Evolutionary conservation across 2,888 invertebrate species (phyloP).

Genomic region (Volucella inflata): DNA sequence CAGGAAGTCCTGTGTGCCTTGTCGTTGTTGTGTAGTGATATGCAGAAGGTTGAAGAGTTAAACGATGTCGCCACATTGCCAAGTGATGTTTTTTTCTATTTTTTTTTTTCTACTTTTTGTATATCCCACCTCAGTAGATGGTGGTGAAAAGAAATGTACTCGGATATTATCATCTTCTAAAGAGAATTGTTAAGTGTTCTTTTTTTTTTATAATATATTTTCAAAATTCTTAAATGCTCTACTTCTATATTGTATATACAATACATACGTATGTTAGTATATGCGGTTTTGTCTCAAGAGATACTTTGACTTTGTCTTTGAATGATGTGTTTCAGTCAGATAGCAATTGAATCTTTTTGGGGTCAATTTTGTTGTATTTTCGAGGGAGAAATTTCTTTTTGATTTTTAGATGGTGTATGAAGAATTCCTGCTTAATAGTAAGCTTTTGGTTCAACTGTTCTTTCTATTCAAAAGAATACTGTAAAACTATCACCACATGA

Average conservation of each 20-base stretch:
- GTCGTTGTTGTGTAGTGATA: slow-evolving; percentile 43
- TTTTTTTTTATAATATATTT: not conserved
- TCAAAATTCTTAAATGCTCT: not conserved
- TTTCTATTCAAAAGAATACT: too few species aligned
- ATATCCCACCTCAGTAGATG: not conserved
- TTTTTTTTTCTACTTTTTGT: slow-evolving; percentile 11
- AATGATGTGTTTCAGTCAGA: not conserved
- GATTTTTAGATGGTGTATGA: too few species aligned
- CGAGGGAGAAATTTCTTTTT: too few species aligned
- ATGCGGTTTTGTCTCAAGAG: slow-evolving; percentile 40
- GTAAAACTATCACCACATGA: too few species aligned
- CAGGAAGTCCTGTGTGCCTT: slow-evolving; percentile 41
- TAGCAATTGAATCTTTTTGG: not conserved
- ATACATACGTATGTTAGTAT: not conserved
- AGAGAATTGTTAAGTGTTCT: not conserved
- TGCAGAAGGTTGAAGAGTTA: slow-evolving; percentile 28
- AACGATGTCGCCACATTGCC: slow-evolving; percentile 42
- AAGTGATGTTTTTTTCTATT: slow-evolving; percentile 24
- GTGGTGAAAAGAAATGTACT: not conserved
- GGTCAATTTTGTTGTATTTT: not conserved
- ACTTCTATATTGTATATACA: not conserved
- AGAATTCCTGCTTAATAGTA: too few species aligned
- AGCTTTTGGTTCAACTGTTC: too few species aligned
- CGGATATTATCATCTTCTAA: not conserved
- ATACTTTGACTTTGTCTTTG: slow-evolving; percentile 3